Evolutionary conservation across 2,797 vertebrate genomes (phyloP), one percentile per base, ranked within the genome.

Genomic region (Anabacerthia variegaticeps): DNA sequence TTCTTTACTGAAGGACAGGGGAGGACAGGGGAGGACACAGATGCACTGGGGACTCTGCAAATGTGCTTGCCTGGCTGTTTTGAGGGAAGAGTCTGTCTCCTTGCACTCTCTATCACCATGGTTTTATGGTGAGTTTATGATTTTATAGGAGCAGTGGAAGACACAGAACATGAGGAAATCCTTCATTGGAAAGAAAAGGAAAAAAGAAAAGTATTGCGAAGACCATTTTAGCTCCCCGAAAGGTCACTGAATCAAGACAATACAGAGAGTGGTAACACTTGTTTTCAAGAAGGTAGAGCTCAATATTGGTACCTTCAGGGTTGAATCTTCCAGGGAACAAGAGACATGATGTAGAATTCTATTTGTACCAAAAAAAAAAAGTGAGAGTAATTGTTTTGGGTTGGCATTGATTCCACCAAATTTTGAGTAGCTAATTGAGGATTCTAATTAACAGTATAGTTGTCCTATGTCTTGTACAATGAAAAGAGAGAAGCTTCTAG

Each of bases 351-450:
- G 27, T 23, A 58, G 46, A 12, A 65, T 32, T 61, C 14, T 63
- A 26, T 74, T 89, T 85, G 52, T 74, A 46, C 20, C 24, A 49
- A 66, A 79, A 84, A 91, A 84, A 91, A 91, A 75, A 75, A 46
- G 11, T 39, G 36, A 72, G n/a, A 48, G 18, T 19, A 83, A 84
- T 89, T 89, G 54, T 54, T 80, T 62, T 78, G 23, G 23, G 30
- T 68, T 95, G 87, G 56, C 82, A 74, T 43, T 11, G 21, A 83
- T 88, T 72, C 55, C 75, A 85, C 68, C 68, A 77, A 91, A 89
- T 80, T 89, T 74, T 63, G 90, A 94, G 72, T 59, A 56, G 26
- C 77, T 94, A 85, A 83, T 18, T 89, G 82, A 88, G 56, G 65
- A 91, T 80, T 61, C 49, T 87, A 91, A 92, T 93, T 93, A 85